phyloP scores from a whole-genome alignment of 1,140 invertebrate genomes.

The Cheumatopsyche charites region DNA sequence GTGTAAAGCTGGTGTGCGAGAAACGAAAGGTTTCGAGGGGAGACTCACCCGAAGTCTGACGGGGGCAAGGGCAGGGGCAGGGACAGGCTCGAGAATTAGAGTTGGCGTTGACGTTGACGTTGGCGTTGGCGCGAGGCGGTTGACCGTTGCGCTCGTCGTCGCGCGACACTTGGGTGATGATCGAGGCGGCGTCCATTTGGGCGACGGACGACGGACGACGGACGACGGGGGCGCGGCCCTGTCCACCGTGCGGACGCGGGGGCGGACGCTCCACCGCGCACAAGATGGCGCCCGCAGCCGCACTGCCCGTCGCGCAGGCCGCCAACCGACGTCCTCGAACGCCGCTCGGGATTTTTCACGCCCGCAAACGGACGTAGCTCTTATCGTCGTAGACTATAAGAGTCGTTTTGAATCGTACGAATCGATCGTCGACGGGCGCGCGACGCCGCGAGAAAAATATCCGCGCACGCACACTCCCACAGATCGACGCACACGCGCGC shows the following conservation, averaged over 20 bases:
- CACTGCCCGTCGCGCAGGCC: slow-evolving; percentile 20
- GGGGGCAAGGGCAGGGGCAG: neutral
- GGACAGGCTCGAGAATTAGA: neutral
- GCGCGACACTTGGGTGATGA: slow-evolving; percentile 95
- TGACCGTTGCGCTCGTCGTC: slow-evolving; percentile 68
- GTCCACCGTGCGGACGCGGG: neutral
- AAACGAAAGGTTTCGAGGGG: no score
- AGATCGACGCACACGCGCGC: no score
- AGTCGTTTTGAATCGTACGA: no score
- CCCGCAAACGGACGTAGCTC: neutral
- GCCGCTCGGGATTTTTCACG: no score
- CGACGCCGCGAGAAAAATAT: no score
- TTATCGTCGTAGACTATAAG: neutral
- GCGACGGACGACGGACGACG: neutral
- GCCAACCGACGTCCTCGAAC: slow-evolving; percentile 25
- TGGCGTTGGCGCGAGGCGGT: neutral
- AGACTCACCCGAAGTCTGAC: no score
- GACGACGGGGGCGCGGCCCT: neutral
- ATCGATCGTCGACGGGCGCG: no score
- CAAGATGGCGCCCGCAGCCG: slow-evolving; percentile 27
- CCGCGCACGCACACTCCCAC: no score
- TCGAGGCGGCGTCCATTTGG: slow-evolving; percentile 94
- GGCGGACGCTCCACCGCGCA: slow-evolving; percentile 14
- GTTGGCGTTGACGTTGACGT: no score
- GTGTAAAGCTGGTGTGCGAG: no score